A percentile compares a stretch with the other conserved stretches of the same genome.
phyloP scores from a whole-genome alignment of 2,113 vertebrate species.

The Cyanoderma ruficeps region DNA sequence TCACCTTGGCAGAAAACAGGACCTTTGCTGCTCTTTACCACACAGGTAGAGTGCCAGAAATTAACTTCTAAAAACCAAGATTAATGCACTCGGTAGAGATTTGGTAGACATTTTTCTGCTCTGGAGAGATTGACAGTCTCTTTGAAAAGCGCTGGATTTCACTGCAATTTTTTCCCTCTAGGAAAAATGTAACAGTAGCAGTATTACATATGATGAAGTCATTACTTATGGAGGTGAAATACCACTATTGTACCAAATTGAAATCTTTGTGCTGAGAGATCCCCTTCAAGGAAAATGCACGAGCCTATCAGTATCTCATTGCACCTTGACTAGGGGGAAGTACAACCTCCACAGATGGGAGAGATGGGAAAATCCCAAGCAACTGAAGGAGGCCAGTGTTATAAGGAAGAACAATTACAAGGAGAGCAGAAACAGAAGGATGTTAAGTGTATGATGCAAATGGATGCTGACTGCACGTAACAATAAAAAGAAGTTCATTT shows the following conservation, averaged over 20 bases:
- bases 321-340: background rate
- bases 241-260: background rate
- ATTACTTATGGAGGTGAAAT: background rate
- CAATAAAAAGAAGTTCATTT: background rate
- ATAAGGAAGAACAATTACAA: background rate
- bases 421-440: background rate
- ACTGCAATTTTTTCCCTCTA: background rate
- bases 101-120: background rate
- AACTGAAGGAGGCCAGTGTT: fast-evolving
- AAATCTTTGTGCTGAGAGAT: constrained; percentile 2
- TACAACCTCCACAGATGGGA: background rate
- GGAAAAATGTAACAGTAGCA: background rate
- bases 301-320: background rate
- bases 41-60: background rate
- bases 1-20: background rate
- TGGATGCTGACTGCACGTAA: background rate
- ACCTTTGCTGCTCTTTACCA: background rate
- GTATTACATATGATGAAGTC: background rate
- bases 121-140: background rate
- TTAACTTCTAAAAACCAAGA: background rate
- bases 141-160: background rate
- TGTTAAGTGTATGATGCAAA: background rate
- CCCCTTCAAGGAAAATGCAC: background rate
- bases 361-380: background rate
- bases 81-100: background rate